Conservation (phyloP, 2,113 vertebrate genomes). For the Xyliphius kryptos region DNA sequence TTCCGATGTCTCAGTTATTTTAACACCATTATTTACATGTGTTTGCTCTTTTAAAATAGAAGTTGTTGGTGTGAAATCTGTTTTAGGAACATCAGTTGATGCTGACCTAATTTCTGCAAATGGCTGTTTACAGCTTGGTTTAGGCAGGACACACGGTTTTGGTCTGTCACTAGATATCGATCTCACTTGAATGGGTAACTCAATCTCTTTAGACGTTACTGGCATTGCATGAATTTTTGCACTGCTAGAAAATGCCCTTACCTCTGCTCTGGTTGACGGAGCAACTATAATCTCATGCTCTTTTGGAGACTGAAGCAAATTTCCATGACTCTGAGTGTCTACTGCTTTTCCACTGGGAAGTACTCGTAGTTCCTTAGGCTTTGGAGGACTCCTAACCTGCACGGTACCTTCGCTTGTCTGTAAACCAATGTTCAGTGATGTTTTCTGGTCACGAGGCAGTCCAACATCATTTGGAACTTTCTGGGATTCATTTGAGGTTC, state of each 20-base stretch:
- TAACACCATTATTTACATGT: slow-evolving; percentile 17
- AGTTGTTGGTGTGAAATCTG: slow-evolving; percentile 29
- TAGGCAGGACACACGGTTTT: slow-evolving; percentile 61
- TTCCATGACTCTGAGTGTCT: slow-evolving; percentile 7
- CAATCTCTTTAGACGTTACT: slow-evolving; percentile 49
- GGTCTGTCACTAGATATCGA: slow-evolving; percentile 60
- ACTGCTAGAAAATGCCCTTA: slow-evolving; percentile 55
- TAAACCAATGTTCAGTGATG: not conserved
- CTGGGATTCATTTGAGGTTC: slow-evolving; percentile 31
- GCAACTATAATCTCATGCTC: slow-evolving; percentile 12
- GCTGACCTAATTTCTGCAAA: slow-evolving; percentile 51
- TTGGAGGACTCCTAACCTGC: slow-evolving; percentile 8
- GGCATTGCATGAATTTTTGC: slow-evolving; percentile 38
- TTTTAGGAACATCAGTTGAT: slow-evolving; percentile 48
- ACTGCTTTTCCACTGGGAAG: slow-evolving; percentile 1
- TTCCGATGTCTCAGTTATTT: slow-evolving; percentile 52
- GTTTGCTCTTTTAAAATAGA: slow-evolving; percentile 41
- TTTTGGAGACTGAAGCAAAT: not conserved
- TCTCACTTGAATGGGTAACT: slow-evolving; percentile 61
- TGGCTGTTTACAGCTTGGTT: slow-evolving; percentile 63
- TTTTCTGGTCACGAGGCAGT: slow-evolving; percentile 18
- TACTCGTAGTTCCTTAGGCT: slow-evolving; percentile 3
- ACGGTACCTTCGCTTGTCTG: not conserved
- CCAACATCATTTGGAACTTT: slow-evolving; percentile 41
- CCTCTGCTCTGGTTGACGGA: slow-evolving; percentile 39